A percentile compares a stretch with the other conserved stretches of the same genome.
Evolutionary conservation across 2,113 vertebrate genomes (phyloP).

Genomic region (Chaetorhynchus papuensis): DNA sequence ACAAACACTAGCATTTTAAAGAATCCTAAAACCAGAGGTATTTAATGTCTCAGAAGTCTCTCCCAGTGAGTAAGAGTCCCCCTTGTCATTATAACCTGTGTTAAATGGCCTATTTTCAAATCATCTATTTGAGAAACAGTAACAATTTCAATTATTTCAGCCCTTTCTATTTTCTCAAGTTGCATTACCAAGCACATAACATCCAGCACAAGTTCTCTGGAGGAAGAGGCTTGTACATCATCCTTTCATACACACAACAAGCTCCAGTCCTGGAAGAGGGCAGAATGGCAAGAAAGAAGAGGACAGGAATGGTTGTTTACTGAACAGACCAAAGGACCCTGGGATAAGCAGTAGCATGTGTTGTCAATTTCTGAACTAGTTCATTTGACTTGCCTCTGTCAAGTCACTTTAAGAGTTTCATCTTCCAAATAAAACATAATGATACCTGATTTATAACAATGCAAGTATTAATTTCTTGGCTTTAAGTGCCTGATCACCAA

Average conservation of each 20-base stretch:
- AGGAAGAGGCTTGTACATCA: background rate
- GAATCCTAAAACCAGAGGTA: background rate
- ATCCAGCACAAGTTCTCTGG: background rate
- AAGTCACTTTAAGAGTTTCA: background rate
- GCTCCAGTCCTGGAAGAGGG: background rate
- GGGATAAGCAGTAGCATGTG: background rate
- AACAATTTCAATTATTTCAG: conserved; percentile 6
- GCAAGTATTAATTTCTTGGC: background rate
- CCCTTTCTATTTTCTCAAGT: background rate
- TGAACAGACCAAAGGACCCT: background rate
- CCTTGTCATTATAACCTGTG: background rate
- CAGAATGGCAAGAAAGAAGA: background rate
- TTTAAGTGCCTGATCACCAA: background rate
- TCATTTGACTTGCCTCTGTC: background rate
- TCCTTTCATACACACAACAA: background rate
- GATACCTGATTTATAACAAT: background rate
- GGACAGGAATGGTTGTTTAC: background rate
- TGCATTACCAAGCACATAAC: background rate
- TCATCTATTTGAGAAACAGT: conserved; percentile 1
- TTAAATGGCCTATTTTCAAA: background rate
- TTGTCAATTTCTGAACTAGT: background rate
- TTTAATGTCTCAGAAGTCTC: background rate
- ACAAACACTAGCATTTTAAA: background rate
- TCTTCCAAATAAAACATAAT: background rate
- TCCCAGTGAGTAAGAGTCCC: background rate